A percentile compares a stretch with the other conserved stretches of the same genome.
Conservation (phyloP, 2,797 vertebrate genomes). For the Melopsittacus undulatus region DNA sequence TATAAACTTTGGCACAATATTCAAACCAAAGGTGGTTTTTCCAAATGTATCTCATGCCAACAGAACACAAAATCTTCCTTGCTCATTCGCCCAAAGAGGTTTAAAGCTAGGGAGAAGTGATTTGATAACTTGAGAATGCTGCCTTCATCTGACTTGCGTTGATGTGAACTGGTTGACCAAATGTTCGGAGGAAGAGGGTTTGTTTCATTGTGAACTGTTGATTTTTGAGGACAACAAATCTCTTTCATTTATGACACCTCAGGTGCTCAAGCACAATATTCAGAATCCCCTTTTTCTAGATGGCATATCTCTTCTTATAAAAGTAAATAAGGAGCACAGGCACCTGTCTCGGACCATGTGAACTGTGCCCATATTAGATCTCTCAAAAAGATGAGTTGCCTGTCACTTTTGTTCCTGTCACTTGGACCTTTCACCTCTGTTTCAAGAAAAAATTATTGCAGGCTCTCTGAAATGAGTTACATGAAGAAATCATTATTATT, state of each 20-base stretch:
- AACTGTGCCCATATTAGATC: fast-evolving
- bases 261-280: background rate
- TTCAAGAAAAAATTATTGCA: conserved; percentile 30
- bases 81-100: background rate
- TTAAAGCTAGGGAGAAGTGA: background rate
- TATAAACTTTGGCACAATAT: background rate
- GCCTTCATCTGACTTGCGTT: background rate
- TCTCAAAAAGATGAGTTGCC: background rate
- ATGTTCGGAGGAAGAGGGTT: background rate
- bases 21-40: background rate
- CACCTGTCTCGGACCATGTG: background rate
- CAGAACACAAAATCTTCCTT: background rate
- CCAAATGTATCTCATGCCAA: background rate
- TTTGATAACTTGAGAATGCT: background rate
- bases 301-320: background rate
- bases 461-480: conserved; percentile 19
- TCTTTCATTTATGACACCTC: background rate
- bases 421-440: conserved; percentile 22
- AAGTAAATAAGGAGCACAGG: background rate
- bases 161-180: background rate
- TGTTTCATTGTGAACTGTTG: background rate
- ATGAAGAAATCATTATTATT: conserved; percentile 49
- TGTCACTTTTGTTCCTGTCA: background rate
- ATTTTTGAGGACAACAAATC: background rate
- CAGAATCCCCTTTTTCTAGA: background rate